A percentile compares a stretch with the other conserved stretches of the same genome.
Evolutionary conservation across 1,140 invertebrate species (phyloP).

Genomic region (Ceratina japonica): DNA sequence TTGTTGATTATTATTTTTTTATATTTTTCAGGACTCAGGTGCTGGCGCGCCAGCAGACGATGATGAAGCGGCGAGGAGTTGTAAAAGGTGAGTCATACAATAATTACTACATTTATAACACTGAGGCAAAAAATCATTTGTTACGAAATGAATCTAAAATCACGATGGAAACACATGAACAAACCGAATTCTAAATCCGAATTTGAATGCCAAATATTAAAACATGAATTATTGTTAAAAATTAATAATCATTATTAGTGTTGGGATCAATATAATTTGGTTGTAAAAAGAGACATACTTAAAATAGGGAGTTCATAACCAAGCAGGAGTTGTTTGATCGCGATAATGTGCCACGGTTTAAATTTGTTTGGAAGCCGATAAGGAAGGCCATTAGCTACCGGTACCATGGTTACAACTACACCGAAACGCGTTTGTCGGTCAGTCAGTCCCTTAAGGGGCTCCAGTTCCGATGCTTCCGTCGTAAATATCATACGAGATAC

Average conservation of each 20-base stretch:
- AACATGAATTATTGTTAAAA: too few relatives aligned
- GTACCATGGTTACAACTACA: background rate
- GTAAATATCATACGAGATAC: slow-evolving; percentile 1
- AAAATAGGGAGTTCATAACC: too few relatives aligned
- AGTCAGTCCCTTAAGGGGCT: background rate
- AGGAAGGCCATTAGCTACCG: slow-evolving; percentile 7
- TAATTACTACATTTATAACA: slow-evolving; percentile 6
- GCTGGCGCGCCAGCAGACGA: slow-evolving; percentile 78
- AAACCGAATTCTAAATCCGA: too few relatives aligned
- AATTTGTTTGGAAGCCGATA: background rate
- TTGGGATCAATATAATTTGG: too few relatives aligned
- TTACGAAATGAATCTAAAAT: too few relatives aligned
- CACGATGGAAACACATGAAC: too few relatives aligned
- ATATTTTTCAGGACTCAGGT: slow-evolving; percentile 77
- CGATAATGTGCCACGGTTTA: background rate
- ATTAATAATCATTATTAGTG: too few relatives aligned
- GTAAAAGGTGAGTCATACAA: slow-evolving; percentile 76
- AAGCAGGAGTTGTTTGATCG: background rate
- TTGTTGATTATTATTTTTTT: background rate
- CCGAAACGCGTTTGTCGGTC: background rate
- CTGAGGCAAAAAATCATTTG: too few relatives aligned
- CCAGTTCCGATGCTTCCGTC: background rate
- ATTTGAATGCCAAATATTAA: too few relatives aligned
- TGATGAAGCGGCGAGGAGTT: slow-evolving; percentile 77
- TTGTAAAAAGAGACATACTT: too few relatives aligned